A percentile compares a stretch with the other conserved stretches of the same genome.
Conservation (phyloP, 2,113 vertebrate genomes). For the Himantopus leucocephalus region DNA sequence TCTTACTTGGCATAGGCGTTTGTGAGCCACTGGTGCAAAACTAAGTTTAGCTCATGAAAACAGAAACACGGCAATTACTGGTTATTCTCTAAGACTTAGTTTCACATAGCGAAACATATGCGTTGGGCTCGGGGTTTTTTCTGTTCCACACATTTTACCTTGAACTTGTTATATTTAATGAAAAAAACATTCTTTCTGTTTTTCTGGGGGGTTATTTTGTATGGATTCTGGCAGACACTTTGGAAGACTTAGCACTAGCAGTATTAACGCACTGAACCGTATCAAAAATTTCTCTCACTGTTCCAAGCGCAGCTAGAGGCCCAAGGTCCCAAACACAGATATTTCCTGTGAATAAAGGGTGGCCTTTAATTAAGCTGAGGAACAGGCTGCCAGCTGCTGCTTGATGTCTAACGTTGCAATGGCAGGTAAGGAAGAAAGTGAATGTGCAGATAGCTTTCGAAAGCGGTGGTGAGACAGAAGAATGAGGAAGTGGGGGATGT, state of each 20-base stretch:
- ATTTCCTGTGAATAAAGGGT: background rate
- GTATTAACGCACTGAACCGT: background rate
- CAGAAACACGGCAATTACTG: background rate
- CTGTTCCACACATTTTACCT: background rate
- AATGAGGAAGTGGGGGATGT: background rate
- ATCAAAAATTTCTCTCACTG: background rate
- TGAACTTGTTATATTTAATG: background rate
- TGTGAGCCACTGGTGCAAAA: background rate
- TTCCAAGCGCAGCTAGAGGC: background rate
- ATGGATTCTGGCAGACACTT: background rate
- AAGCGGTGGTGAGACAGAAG: background rate
- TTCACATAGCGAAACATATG: background rate
- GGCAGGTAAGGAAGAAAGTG: background rate
- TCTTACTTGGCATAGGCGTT: background rate
- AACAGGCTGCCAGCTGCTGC: background rate
- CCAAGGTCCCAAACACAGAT: background rate
- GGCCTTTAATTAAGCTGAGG: background rate
- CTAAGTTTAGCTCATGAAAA: slow-evolving; percentile 21
- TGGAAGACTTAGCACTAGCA: background rate
- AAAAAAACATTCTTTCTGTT: background rate
- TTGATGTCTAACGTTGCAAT: background rate
- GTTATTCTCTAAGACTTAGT: background rate
- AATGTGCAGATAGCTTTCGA: background rate
- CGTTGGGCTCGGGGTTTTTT: background rate
- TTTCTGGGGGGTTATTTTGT: background rate